A percentile compares a stretch with the other conserved stretches of the same genome.
Conservation (phyloP, 2,888 invertebrate species). For the Apodemia hepburni region DNA sequence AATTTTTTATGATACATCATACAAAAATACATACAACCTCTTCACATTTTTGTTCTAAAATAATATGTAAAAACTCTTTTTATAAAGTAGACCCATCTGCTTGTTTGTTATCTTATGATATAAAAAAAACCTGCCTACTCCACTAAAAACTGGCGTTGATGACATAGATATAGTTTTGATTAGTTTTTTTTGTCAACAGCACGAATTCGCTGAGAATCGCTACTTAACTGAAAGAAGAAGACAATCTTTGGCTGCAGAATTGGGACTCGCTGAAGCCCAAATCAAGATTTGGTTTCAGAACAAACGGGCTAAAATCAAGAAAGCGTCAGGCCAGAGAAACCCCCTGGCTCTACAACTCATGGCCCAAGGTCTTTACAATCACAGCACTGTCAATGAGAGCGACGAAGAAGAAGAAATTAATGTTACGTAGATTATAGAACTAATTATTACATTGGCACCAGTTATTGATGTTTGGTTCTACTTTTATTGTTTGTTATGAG, state of each 20-base stretch:
- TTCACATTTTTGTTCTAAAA: too few species aligned
- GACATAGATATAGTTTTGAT: neutral
- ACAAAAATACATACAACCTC: too few species aligned
- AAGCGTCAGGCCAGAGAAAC: constrained; percentile 91
- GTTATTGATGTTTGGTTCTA: neutral
- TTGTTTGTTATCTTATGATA: too few species aligned
- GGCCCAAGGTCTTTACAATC: constrained; percentile 97
- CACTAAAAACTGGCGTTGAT: too few species aligned
- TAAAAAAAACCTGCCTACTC: too few species aligned
- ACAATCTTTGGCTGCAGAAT: constrained; percentile 93
- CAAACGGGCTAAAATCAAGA: constrained; percentile 98
- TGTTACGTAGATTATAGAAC: constrained; percentile 26
- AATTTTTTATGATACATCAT: too few species aligned
- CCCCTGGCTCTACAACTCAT: constrained; percentile 93
- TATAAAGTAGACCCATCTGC: too few species aligned
- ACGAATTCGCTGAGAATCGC: constrained; percentile 95
- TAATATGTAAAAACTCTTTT: too few species aligned
- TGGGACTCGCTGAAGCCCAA: constrained; percentile 97
- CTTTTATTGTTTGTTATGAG: neutral
- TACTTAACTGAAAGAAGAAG: constrained; percentile 95
- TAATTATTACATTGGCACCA: neutral
- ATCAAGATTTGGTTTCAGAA: constrained; percentile 99
- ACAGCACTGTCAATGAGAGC: constrained; percentile 62
- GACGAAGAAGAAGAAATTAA: constrained; percentile 38
- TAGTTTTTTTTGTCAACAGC: constrained; percentile 54